Evolutionary conservation across 2,113 vertebrate species (phyloP).

Genomic region (Leucopsar rothschildi): DNA sequence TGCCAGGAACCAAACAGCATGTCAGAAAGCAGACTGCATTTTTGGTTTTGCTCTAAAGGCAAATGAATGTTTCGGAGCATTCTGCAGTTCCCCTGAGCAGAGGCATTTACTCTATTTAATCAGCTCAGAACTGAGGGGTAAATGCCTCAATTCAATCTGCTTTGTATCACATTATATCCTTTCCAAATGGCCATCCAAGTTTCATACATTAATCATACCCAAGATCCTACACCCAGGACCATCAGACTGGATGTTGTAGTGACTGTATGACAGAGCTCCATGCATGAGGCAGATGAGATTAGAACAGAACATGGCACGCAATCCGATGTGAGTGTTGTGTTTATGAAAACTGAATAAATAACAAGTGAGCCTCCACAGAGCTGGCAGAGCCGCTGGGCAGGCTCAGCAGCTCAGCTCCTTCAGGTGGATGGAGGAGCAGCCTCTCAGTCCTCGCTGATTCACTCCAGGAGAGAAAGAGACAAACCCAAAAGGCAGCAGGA

Average conservation of each 20-base stretch:
- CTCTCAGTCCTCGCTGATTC: background rate
- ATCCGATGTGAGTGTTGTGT: background rate
- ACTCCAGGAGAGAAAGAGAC: background rate
- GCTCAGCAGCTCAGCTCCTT: background rate
- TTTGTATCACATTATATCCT: background rate
- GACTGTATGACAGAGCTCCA: background rate
- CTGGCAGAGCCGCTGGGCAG: background rate
- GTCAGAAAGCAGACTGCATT: background rate
- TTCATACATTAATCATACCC: background rate
- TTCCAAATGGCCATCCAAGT: background rate
- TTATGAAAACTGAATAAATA: background rate
- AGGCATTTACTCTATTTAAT: background rate
- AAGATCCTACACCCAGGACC: background rate
- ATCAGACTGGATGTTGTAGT: background rate
- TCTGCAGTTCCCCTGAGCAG: background rate
- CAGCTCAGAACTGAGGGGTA: background rate
- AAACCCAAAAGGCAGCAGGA: background rate
- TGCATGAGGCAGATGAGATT: rapidly evolving
- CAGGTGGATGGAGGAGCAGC: background rate
- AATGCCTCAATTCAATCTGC: background rate
- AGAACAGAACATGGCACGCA: background rate
- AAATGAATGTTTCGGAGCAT: background rate
- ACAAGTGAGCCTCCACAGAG: background rate
- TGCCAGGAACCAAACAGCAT: background rate
- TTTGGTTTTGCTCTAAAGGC: background rate